Evolutionary conservation across 2,888 invertebrate species (phyloP).

Genomic region (Drosophila maculinotata): DNA sequence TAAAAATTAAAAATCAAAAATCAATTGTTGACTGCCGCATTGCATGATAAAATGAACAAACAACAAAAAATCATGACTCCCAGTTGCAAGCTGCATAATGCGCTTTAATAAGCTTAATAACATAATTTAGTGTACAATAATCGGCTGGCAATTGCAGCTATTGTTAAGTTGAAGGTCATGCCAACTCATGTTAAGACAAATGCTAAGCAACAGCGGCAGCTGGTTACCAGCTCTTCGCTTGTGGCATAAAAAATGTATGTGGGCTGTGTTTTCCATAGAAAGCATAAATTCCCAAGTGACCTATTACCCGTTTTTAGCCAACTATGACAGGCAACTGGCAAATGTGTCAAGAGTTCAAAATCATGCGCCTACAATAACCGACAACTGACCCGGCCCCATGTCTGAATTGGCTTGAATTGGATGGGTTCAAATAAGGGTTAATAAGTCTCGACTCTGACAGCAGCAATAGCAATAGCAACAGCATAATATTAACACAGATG

Average conservation of each 20-base stretch:
- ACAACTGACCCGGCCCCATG: conserved; percentile 29
- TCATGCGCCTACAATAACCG: conserved; percentile 54
- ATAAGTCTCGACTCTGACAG: conserved; percentile 48
- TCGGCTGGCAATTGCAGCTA: conserved; percentile 14
- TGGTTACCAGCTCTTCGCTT: conserved; percentile 25
- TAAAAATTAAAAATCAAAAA: conserved; percentile 56
- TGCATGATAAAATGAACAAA: neutral
- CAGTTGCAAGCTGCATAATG: conserved; percentile 15
- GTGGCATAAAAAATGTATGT: conserved; percentile 49
- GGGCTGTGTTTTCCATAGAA: conserved; percentile 30
- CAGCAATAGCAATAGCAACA: conserved; percentile 18
- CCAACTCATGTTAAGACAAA: conserved; percentile 10
- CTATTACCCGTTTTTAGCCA: conserved; percentile 57
- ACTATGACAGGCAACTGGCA: conserved; percentile 69
- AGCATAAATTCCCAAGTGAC: conserved; percentile 62
- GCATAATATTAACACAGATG: conserved; percentile 61
- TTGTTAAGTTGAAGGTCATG: conserved; percentile 24
- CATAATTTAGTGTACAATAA: conserved; percentile 17
- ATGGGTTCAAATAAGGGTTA: conserved; percentile 45
- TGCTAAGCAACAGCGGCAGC: conserved; percentile 13
- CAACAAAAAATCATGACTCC: neutral
- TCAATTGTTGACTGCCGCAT: conserved; percentile 36
- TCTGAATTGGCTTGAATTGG: conserved; percentile 2
- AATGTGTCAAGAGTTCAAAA: conserved; percentile 78
- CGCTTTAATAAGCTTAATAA: conserved; percentile 24